phyloP scores from a whole-genome alignment of 2,113 vertebrate genomes.

The Alexandromys fortis region DNA sequence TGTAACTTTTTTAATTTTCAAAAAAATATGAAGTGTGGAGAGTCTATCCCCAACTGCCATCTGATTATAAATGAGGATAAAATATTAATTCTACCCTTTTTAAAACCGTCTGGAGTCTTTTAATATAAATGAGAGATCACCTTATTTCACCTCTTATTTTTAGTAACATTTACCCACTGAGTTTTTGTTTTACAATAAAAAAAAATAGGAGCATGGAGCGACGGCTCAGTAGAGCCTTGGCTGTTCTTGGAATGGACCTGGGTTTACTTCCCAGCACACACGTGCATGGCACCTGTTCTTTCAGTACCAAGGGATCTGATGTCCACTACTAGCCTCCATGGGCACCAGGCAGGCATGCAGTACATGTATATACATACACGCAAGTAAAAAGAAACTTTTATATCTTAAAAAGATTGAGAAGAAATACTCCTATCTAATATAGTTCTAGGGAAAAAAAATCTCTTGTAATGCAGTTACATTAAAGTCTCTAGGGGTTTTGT shows the following conservation, averaged over 20 bases:
- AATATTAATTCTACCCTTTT: constrained; percentile 82
- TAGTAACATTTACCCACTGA: neutral
- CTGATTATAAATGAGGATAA: constrained; percentile 85
- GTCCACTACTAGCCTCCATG: neutral
- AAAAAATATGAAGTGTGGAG: constrained; percentile 72
- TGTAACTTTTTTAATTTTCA: constrained; percentile 84
- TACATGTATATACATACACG: neutral
- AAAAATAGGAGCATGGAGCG: neutral
- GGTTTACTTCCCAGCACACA: neutral
- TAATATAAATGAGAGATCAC: neutral
- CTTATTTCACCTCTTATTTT: constrained; percentile 28
- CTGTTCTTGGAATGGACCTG: neutral
- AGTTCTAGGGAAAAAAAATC: neutral
- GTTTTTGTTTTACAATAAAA: neutral
- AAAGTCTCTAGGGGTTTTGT: neutral
- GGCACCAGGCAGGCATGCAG: neutral
- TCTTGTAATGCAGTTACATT: neutral
- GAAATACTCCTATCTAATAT: neutral
- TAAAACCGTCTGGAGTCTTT: constrained; percentile 75
- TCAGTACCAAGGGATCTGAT: neutral
- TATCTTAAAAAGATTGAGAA: neutral
- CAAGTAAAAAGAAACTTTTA: neutral
- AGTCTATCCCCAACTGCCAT: constrained; percentile 69
- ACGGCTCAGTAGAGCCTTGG: neutral
- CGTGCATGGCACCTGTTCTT: neutral